These are phyloP conservation scores for Paramisgurnus dabryanus DNA, from an alignment of 2,113 vertebrate genomes.

Conservation along the genomic window DNA sequence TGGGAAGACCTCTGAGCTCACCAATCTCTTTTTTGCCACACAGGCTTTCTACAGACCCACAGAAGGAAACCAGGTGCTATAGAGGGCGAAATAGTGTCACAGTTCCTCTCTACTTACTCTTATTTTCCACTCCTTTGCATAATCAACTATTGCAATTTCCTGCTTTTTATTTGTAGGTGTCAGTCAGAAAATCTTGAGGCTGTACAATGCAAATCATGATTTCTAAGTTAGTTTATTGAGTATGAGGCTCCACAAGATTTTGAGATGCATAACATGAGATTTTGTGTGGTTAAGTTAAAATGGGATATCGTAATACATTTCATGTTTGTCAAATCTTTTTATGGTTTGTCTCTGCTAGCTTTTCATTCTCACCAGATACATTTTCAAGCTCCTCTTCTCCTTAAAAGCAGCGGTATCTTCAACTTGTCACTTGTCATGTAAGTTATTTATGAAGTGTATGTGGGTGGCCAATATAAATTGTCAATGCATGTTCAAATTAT, in stretches of 20 bases:
- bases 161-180: slow-evolving; percentile 8
- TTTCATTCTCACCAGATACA: background rate
- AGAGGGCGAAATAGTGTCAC: slow-evolving; percentile 64
- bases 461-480: background rate
- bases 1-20: slow-evolving; percentile 62
- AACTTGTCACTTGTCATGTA: slow-evolving; percentile 1
- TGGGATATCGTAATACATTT: background rate
- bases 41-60: slow-evolving; percentile 44
- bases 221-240: background rate
- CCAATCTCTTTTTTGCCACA: slow-evolving; percentile 43
- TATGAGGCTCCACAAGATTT: no score
- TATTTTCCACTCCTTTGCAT: background rate
- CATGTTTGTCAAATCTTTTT: background rate
- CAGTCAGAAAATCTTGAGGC: background rate
- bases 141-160: slow-evolving; percentile 17
- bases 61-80: slow-evolving; percentile 75
- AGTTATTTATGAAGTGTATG: slow-evolving; percentile 12
- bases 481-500: background rate
- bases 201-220: background rate
- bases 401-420: background rate
- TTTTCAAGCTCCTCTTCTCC: no score
- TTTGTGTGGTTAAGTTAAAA: background rate
- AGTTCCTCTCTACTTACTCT: slow-evolving; percentile 52
- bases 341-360: background rate
- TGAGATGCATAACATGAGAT: background rate